Conservation (phyloP, 2,797 vertebrate genomes). For the Typhlichthys subterraneus region DNA sequence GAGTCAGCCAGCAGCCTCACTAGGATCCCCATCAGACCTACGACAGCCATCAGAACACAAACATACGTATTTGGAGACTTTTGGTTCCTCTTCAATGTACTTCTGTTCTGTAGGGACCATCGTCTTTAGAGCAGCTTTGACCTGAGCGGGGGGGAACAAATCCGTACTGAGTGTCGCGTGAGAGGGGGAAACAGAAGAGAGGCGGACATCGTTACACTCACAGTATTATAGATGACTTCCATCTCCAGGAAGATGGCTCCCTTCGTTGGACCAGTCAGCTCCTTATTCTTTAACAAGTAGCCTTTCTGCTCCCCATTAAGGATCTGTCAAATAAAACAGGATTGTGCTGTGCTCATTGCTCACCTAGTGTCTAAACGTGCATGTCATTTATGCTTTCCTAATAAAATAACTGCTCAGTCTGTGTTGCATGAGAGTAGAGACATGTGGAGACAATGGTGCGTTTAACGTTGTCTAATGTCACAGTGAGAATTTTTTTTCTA, state of each 20-base stretch:
- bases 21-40: neutral
- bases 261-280: constrained; percentile 89
- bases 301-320: constrained; percentile 89
- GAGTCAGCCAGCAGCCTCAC: neutral
- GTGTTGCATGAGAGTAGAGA: too few relatives aligned
- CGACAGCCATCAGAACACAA: neutral
- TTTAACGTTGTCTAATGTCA: too few relatives aligned
- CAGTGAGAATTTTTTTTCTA: too few relatives aligned
- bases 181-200: too few relatives aligned
- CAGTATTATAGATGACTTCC: constrained; percentile 90
- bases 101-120: constrained; percentile 90
- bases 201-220: constrained; percentile 81
- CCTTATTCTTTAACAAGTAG: constrained; percentile 90
- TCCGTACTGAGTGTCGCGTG: neutral
- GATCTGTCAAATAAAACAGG: constrained; percentile 78
- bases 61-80: constrained; percentile 91
- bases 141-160: constrained; percentile 66
- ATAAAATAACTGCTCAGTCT: too few relatives aligned
- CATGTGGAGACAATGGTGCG: too few relatives aligned
- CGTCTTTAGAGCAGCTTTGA: constrained; percentile 90
- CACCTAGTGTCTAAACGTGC: neutral
- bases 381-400: too few relatives aligned
- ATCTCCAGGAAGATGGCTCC: constrained; percentile 91
- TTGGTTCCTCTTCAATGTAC: constrained; percentile 93
- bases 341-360: neutral